These are phyloP conservation scores for Thripadectes ignobilis DNA, from an alignment of 2,797 vertebrate species.

Conservation along the genomic window DNA sequence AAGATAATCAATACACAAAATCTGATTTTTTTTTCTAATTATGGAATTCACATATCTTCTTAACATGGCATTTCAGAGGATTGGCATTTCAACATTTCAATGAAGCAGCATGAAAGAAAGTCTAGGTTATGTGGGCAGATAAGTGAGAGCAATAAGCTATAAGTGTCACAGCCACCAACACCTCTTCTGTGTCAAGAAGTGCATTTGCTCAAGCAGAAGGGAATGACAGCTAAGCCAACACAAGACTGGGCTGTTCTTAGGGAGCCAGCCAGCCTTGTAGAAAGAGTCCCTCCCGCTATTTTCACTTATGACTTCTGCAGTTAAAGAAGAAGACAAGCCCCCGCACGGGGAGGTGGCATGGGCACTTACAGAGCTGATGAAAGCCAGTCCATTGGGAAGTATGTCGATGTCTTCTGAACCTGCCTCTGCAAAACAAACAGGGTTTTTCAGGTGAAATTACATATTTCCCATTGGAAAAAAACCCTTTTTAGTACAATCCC, in stretches of 20 bases:
- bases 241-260: not conserved
- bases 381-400: conserved; percentile 83
- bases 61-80: not conserved
- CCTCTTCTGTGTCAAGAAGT: not conserved
- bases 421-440: conserved; percentile 71
- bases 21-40: not conserved
- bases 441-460: not conserved
- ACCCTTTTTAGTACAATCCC: not conserved
- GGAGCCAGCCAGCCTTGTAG: not conserved
- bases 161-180: not conserved
- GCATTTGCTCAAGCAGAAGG: not conserved
- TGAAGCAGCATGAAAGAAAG: not conserved
- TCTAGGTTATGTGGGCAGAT: rapidly evolving
- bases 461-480: not conserved
- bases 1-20: not conserved
- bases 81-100: not conserved
- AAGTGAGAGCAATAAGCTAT: not conserved
- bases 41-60: not conserved
- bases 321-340: not conserved
- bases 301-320: not conserved
- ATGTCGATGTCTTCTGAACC: conserved; percentile 92
- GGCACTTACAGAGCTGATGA: conserved; percentile 89
- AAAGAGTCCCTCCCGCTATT: not conserved
- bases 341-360: rapidly evolving
- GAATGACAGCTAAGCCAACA: not conserved